These are phyloP conservation scores for Toxonevra muliebris DNA, from an alignment of 2,888 invertebrate genomes.

Conservation along the genomic window DNA sequence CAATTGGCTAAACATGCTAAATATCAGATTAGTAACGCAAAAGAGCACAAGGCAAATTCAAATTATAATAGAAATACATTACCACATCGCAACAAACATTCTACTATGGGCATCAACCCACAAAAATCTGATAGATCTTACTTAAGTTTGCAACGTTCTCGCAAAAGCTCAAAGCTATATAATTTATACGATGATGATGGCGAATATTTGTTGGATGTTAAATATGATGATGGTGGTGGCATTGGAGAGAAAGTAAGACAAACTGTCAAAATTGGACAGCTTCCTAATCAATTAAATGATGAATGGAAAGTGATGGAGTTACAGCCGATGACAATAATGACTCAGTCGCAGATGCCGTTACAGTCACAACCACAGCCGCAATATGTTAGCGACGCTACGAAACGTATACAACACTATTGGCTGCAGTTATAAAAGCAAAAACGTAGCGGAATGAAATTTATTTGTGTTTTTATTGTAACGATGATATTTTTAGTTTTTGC, in stretches of 20 bases:
- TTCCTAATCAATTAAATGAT: too few relatives aligned
- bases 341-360: conserved; percentile 1
- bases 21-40: too few relatives aligned
- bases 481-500: background rate
- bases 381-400: background rate
- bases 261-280: too few relatives aligned
- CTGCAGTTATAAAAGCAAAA: background rate
- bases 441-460: background rate
- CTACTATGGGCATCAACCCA: too few relatives aligned
- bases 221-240: conserved; percentile 9
- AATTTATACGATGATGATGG: conserved; percentile 34
- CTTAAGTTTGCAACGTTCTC: conserved; percentile 23
- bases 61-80: background rate
- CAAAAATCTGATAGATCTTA: conserved; percentile 3
- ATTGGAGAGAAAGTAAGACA: background rate
- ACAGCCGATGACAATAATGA: background rate
- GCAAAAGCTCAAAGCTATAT: conserved; percentile 14
- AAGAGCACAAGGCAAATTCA: too few relatives aligned
- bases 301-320: background rate
- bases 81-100: conserved; percentile 14
- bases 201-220: conserved; percentile 31
- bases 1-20: too few relatives aligned
- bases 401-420: conserved; percentile 15
- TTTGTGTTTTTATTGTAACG: background rate
- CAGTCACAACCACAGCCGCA: background rate